A percentile compares a stretch with the other conserved stretches of the same genome.
These are phyloP conservation scores for Eudemis profundana DNA, from an alignment of 2,888 invertebrate species.

Conservation along the genomic window DNA sequence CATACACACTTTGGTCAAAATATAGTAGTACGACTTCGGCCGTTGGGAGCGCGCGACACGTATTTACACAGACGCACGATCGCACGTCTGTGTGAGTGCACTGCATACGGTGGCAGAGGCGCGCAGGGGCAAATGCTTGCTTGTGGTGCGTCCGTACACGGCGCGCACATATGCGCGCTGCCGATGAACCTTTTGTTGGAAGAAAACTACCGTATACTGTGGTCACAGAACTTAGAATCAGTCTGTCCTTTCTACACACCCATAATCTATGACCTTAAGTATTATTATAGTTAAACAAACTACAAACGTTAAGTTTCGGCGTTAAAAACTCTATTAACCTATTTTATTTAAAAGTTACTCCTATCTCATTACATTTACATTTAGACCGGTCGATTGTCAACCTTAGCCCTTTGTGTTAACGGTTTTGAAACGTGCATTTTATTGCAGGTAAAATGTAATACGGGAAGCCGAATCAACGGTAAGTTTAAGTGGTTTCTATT, in stretches of 20 bases:
- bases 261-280: constrained; percentile 31
- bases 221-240: neutral
- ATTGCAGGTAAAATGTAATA: constrained; percentile 27
- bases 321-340: constrained; percentile 46
- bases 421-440: neutral
- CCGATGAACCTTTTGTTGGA: no score
- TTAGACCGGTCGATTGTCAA: neutral
- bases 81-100: no score
- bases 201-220: no score
- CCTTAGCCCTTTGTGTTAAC: neutral
- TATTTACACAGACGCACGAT: no score
- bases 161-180: no score
- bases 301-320: constrained; percentile 43
- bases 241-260: neutral
- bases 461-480: constrained; percentile 38
- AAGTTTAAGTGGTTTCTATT: constrained; percentile 37
- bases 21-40: no score
- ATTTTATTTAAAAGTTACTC: constrained; percentile 45
- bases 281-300: constrained; percentile 43
- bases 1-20: no score
- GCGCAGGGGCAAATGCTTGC: no score
- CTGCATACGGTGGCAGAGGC: no score
- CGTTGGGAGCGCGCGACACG: no score
- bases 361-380: constrained; percentile 13
- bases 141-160: no score